Base-by-base conservation (phyloP, 2,888 invertebrate genomes). In the Thera britannica region DNA sequence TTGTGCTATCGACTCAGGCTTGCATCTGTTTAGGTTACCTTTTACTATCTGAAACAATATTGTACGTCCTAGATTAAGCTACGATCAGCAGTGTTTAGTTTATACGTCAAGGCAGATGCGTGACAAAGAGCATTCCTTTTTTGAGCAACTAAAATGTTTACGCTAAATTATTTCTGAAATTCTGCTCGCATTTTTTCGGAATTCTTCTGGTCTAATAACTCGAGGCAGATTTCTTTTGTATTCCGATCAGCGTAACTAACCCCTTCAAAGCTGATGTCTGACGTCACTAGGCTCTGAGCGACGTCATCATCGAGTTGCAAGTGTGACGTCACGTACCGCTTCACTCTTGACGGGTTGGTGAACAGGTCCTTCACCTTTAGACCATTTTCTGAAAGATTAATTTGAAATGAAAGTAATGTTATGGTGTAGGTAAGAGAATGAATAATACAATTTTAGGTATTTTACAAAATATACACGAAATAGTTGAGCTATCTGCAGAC, bases 311-410 rank as follows among this genome's bases (percentile, higher is more conserved):
- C 75, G 1, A 94, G 72, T 7, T 84, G 76, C 58, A 95, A 77
- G 60, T 87, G 84, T 1, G 82, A 78, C 35, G 80, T 78, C 46
- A 95, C 69, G 63, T 88, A 86, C 3, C 87, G 79, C 73, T 88
- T 92, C 57, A 93, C 90, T 64, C 87, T 80, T 8, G 79, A 78
- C 6, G 94, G 93, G 68, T 93, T 90, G 36, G 77, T 86, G 78
- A 95, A 95, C 59, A 95, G 73, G 70, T 95, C 94, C 2, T 83
- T 82, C 2, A 95, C 85, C 74, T 81, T 89, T 12, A 95, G 80
- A n/a, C 95, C 95, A 58, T 93, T 87, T 81, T 88, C 95, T 95
- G 84, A 34, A 46, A 46, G 44, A 41, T 46, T 9, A 38, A 38
- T 38, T 6, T 23, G 1, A 23, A 23, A 23, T 23, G 1, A 23